Evolutionary conservation across 2,888 invertebrate species (phyloP).

Genomic region (Drosophila putrida): DNA sequence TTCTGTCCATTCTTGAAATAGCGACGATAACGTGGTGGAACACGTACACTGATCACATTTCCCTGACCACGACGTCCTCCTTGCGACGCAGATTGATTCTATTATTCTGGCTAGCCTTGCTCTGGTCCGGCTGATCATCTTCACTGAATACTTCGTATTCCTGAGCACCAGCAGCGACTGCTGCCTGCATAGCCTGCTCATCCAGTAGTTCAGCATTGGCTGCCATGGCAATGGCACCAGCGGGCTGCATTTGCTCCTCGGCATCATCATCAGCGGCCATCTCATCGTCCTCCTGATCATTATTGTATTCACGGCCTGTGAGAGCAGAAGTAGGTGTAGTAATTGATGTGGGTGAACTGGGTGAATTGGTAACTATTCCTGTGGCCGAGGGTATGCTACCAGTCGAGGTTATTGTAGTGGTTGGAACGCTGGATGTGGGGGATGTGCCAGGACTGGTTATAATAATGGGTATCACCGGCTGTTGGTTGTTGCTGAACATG

Average conservation of each 20-base stretch:
- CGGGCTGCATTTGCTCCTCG: conserved; percentile 19
- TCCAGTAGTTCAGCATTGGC: conserved; percentile 67
- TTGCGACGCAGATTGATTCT: conserved; percentile 73
- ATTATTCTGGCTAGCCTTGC: conserved; percentile 65
- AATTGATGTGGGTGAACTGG: conserved; percentile 31
- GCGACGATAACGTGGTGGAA: conserved; percentile 79
- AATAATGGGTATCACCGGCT: conserved; percentile 81
- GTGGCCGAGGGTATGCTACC: conserved; percentile 69
- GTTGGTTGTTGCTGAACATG: conserved; percentile 68
- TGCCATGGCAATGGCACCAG: conserved; percentile 35
- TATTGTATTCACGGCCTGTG: conserved; percentile 26
- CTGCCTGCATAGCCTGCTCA: conserved; percentile 69
- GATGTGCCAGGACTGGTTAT: conserved; percentile 67
- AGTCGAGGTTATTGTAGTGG: conserved; percentile 52
- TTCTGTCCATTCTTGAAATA: conserved; percentile 83
- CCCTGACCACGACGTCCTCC: conserved; percentile 67
- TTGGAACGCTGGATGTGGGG: conserved; percentile 14
- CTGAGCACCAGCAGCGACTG: conserved; percentile 68
- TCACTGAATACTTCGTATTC: conserved; percentile 76
- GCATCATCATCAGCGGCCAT: conserved; percentile 40
- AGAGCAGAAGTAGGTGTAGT: background rate
- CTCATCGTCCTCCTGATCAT: conserved; percentile 32
- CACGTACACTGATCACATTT: conserved; percentile 75
- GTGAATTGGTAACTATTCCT: conserved; percentile 47
- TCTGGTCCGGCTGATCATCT: conserved; percentile 61